Base-by-base conservation (phyloP, 2,797 vertebrate species). In the Tokudaia tokunoshimensis region DNA sequence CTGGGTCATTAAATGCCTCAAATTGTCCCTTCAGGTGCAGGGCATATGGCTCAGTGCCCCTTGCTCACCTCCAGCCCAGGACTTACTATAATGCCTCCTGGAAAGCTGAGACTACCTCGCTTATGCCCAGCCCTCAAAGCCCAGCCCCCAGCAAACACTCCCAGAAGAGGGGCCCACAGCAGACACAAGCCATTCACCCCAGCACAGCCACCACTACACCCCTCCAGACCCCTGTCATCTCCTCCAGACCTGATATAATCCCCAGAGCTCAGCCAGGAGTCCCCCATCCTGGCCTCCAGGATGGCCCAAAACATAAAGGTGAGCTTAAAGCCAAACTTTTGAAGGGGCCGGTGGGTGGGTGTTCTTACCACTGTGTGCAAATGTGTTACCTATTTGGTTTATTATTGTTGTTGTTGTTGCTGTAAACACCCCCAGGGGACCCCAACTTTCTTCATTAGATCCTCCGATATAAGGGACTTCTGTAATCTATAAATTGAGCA, bases 21-120 rank as follows among this genome's bases (percentile, higher is more conserved):
- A 7, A 86, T 52, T 76, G 82, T 24, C 29, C 94, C 84, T 65
- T 34, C 97, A 99, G 99, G 98, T 99, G 99, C 96, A 98, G 98
- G 95, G 97, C 44, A 2, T 98, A 98, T 0, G 98, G 98, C 79
- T 97, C 98, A 44, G 94, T 98, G 26, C 97, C 98, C 14, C 98
- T 98, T 9, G 99, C 99, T 75, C 98, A 98, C 65, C 97, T 99
- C 59, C 98, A 98, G 67, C 97, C 98, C 6, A 98, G 99, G 61
- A 98, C 92, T 0, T 89, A 94, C 57, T 99, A 99, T 70, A 98
- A 98, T 41, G 97, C 70, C 44, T 96, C 95, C 74, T 95, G 65
- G 95, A 88, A 96, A 94, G 95, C 88, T 29, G 26, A 0, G 0
- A 41, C 44, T 63, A 78, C 17, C 52, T 29, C 84, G 2, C 1